phyloP scores from a whole-genome alignment of 2,113 vertebrate genomes.

The Pyxicephalus adspersus region DNA sequence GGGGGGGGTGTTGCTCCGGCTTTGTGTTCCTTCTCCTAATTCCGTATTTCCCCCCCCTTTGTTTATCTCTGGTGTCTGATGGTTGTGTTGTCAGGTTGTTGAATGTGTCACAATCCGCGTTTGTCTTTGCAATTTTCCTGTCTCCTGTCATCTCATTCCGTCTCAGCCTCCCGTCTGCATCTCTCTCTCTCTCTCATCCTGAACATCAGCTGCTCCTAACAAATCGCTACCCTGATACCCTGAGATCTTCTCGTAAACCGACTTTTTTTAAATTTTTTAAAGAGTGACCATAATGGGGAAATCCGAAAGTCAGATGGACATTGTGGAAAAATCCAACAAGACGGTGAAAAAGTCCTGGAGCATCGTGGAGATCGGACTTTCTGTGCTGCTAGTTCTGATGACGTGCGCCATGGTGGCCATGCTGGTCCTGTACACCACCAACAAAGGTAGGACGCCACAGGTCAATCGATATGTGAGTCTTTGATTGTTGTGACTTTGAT shows the following conservation, averaged over 20 bases:
- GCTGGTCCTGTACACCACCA: conserved; percentile 82
- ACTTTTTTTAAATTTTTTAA: conserved; percentile 49
- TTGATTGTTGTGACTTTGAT: background rate
- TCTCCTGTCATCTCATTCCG: conserved; percentile 4
- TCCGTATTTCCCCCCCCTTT: background rate
- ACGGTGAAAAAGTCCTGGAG: conserved; percentile 77
- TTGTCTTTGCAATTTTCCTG: background rate
- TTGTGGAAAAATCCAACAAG: conserved; percentile 84
- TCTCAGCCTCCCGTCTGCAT: conserved; percentile 45
- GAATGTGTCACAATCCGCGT: background rate
- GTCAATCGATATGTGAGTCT: background rate
- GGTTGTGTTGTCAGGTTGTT: background rate
- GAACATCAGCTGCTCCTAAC: background rate
- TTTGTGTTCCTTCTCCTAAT: background rate
- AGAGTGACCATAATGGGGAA: conserved; percentile 85
- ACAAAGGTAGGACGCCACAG: conserved; percentile 72
- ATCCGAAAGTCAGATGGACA: conserved; percentile 89
- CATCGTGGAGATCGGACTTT: conserved; percentile 77
- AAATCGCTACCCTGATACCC: background rate
- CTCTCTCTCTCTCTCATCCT: conserved; percentile 56
- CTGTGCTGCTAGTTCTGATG: conserved; percentile 81
- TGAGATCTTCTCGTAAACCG: conserved; percentile 1
- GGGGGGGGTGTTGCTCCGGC: too few relatives aligned
- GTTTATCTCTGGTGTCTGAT: conserved; percentile 16
- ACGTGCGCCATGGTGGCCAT: conserved; percentile 83